Evolutionary conservation across 2,797 vertebrate species (phyloP).

Genomic region (Malacoraja senta): DNA sequence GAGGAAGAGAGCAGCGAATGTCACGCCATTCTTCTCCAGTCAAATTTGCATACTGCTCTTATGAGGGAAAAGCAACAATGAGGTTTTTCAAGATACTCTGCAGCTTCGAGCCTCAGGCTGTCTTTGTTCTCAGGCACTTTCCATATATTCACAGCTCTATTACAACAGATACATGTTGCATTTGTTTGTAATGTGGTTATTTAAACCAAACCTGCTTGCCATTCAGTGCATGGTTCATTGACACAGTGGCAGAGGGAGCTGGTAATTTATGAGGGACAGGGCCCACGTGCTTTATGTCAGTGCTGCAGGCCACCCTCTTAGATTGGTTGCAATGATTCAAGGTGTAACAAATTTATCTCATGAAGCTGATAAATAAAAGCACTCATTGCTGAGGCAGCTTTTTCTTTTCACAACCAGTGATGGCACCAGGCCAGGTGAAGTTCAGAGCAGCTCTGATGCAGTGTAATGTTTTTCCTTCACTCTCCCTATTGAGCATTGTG

Average conservation of each 20-base stretch:
- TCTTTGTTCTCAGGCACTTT: background rate
- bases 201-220: conserved; percentile 13
- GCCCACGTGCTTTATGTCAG: background rate
- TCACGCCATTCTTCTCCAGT: too few relatives aligned
- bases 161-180: background rate
- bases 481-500: background rate
- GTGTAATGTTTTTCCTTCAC: background rate
- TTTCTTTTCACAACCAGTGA: background rate
- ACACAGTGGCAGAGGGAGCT: background rate
- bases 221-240: background rate
- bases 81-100: background rate
- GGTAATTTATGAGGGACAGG: background rate
- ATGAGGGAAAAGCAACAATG: background rate
- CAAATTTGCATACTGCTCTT: background rate
- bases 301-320: background rate
- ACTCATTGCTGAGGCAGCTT: background rate
- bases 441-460: background rate
- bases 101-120: background rate
- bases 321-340: background rate
- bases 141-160: background rate
- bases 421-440: background rate
- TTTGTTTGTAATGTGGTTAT: background rate
- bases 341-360: background rate
- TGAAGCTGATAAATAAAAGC: background rate
- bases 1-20: background rate